A percentile compares a stretch with the other conserved stretches of the same genome.
Conservation (phyloP, 2,888 invertebrate genomes). For the Dromius quadrimaculatus region DNA sequence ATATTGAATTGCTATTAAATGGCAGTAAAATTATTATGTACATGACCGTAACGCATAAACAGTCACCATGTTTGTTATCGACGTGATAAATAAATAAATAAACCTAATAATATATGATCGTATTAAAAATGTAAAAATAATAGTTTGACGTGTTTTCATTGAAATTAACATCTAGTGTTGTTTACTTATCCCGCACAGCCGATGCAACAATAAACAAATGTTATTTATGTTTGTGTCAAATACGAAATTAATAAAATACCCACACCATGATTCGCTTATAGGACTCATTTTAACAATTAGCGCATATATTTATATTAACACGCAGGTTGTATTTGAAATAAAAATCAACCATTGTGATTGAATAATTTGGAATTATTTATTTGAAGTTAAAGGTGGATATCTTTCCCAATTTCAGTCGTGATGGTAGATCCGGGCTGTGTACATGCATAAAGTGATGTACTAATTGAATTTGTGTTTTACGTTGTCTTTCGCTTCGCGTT, state of each 20-base stretch:
- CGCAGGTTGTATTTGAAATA: slow-evolving; percentile 5
- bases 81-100: slow-evolving; percentile 50
- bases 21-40: slow-evolving; percentile 46
- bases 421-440: not conserved
- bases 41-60: slow-evolving; percentile 42
- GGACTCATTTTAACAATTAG: slow-evolving; percentile 15
- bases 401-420: too few species aligned
- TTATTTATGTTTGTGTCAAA: slow-evolving; percentile 33
- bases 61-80: slow-evolving; percentile 37
- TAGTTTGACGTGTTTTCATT: slow-evolving; percentile 41
- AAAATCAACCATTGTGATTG: slow-evolving; percentile 9
- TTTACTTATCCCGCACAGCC: slow-evolving; percentile 36
- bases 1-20: slow-evolving; percentile 45
- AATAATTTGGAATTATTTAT: not conserved
- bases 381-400: too few species aligned
- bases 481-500: slow-evolving; percentile 25
- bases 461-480: slow-evolving; percentile 34
- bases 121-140: slow-evolving; percentile 51
- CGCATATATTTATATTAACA: not conserved
- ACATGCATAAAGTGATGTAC: slow-evolving; percentile 26
- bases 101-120: slow-evolving; percentile 49
- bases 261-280: slow-evolving; percentile 23
- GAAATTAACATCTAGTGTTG: slow-evolving; percentile 41
- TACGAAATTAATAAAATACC: slow-evolving; percentile 38
- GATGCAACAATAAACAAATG: slow-evolving; percentile 31